Conservation (phyloP, 2,797 vertebrate species). For the Borostomias antarcticus region DNA sequence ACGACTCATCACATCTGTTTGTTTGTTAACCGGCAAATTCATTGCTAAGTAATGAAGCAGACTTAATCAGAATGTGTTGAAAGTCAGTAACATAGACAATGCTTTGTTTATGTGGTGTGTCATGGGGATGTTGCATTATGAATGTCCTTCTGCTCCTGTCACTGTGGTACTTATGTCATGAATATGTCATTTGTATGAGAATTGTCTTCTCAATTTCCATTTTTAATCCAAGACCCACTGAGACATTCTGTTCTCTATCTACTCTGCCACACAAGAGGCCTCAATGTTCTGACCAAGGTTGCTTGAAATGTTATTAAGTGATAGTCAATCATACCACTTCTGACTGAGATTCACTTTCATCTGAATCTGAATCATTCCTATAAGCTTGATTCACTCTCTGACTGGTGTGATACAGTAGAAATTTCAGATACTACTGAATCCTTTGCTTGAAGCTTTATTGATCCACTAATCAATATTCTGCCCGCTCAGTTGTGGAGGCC, state of each 20-base stretch:
- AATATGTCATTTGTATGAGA: not conserved
- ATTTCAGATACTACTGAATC: not conserved
- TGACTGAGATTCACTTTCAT: not conserved
- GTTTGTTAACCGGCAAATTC: too few relatives aligned
- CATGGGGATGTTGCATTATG: not conserved
- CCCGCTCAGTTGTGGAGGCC: conserved; percentile 60
- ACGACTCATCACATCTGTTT: not conserved
- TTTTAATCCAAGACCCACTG: not conserved
- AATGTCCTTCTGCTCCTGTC: not conserved
- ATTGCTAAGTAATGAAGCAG: too few relatives aligned
- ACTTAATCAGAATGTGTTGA: not conserved
- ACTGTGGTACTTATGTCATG: not conserved
- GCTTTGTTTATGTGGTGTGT: not conserved
- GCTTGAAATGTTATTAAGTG: conserved; percentile 17
- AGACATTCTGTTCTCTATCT: too few relatives aligned
- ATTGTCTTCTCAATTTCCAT: not conserved
- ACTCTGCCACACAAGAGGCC: conserved; percentile 15
- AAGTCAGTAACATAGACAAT: not conserved
- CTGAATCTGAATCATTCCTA: conserved; percentile 2
- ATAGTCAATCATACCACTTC: not conserved
- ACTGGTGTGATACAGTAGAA: not conserved
- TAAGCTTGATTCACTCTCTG: too few relatives aligned
- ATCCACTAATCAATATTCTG: conserved; percentile 63
- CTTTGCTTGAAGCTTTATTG: conserved; percentile 36
- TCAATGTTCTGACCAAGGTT: conserved; percentile 49